Conservation (phyloP, 2,113 vertebrate genomes). For the Stigmatopora argus region DNA sequence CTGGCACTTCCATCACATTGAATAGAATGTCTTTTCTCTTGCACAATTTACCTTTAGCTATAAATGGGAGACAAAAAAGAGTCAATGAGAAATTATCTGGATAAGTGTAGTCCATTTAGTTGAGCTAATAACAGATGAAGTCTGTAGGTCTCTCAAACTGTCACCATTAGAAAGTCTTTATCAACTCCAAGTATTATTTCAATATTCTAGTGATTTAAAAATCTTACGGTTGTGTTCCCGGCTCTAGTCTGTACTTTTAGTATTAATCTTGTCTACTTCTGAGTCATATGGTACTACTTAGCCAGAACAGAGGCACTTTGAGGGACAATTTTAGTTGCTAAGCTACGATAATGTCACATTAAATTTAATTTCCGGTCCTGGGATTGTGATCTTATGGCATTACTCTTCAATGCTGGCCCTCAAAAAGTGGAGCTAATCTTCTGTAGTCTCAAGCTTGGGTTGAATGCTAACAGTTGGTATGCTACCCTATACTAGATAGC, state of each 20-base stretch:
- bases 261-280: neutral
- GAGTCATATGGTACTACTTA: neutral
- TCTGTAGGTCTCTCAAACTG: neutral
- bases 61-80: neutral
- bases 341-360: neutral
- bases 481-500: neutral
- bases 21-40: constrained; percentile 19
- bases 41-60: constrained; percentile 16
- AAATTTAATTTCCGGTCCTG: neutral
- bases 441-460: neutral
- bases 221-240: neutral
- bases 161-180: neutral
- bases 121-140: neutral
- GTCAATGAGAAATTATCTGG: neutral
- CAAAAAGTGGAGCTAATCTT: neutral
- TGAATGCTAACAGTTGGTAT: neutral
- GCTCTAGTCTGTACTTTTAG: neutral
- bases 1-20: no score
- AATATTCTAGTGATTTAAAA: neutral
- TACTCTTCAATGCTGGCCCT: neutral
- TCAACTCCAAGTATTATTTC: neutral
- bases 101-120: neutral
- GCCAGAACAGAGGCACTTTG: neutral
- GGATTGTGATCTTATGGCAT: neutral
- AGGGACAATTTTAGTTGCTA: neutral